Percentiles rank a stretch among this genome's conserved stretches.
phyloP scores from a whole-genome alignment of 2,797 vertebrate genomes.

The Tinamus major region DNA sequence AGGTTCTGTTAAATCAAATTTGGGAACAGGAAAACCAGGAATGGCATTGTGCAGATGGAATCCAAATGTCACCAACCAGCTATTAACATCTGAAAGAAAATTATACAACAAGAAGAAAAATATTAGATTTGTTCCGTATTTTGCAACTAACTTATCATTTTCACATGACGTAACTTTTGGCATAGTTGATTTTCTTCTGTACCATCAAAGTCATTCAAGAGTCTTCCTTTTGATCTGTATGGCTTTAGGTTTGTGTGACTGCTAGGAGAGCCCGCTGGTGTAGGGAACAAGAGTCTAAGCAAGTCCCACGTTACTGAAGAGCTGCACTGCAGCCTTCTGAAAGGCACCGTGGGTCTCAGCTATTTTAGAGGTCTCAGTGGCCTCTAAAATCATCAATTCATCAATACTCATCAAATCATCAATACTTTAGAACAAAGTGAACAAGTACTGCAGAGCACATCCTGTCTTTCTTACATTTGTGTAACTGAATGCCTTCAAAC shows the following conservation, averaged over 20 bases:
- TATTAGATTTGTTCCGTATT: neutral
- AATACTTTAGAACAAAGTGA: neutral
- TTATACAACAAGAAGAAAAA: neutral
- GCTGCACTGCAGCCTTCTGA: neutral
- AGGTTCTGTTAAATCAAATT: slow-evolving; percentile 92
- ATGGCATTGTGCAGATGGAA: slow-evolving; percentile 99
- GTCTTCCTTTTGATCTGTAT: neutral
- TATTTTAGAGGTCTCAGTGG: neutral
- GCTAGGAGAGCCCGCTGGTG: neutral
- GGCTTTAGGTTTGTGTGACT: neutral
- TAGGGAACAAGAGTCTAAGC: neutral
- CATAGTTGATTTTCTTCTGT: neutral
- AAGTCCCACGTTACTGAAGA: neutral
- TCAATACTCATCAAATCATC: too few relatives aligned
- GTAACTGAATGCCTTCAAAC: neutral
- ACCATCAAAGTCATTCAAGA: neutral
- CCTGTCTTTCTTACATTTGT: neutral
- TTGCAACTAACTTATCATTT: neutral
- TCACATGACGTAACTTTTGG: neutral
- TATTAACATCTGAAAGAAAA: slow-evolving; percentile 93
- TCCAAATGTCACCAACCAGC: slow-evolving; percentile 98
- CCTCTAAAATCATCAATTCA: too few relatives aligned
- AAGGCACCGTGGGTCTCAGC: neutral
- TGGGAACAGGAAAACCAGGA: slow-evolving; percentile 94
- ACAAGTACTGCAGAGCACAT: neutral